A percentile compares a stretch with the other conserved stretches of the same genome.
Evolutionary conservation across 2,888 invertebrate species (phyloP).

Genomic region (Phrixothrix hirtus): DNA sequence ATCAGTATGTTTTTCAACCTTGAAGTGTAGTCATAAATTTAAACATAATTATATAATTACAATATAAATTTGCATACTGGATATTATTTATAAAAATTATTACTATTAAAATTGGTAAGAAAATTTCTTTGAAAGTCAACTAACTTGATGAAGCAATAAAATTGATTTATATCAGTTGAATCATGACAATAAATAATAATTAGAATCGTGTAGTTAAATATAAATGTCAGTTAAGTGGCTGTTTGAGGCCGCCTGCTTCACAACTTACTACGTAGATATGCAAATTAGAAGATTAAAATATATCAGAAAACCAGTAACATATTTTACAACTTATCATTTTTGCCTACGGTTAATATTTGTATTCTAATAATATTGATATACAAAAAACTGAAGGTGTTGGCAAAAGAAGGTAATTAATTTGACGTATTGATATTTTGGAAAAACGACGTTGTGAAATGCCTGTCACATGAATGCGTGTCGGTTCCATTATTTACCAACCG

Average conservation of each 20-base stretch:
- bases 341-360: constrained; percentile 7
- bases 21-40: no score
- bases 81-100: no score
- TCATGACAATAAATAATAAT: constrained; percentile 53
- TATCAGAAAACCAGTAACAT: constrained; percentile 41
- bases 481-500: constrained; percentile 39
- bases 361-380: constrained; percentile 8
- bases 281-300: constrained; percentile 45
- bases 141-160: constrained; percentile 49
- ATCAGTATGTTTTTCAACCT: no score
- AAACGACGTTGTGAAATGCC: constrained; percentile 33
- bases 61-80: no score
- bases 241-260: constrained; percentile 44
- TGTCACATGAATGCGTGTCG: constrained; percentile 32
- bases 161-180: constrained; percentile 45
- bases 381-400: constrained; percentile 26
- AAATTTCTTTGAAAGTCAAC: constrained; percentile 30
- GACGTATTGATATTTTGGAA: constrained; percentile 40
- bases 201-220: constrained; percentile 52
- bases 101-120: constrained; percentile 22
- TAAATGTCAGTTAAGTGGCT: constrained; percentile 52
- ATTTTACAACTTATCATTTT: constrained; percentile 33
- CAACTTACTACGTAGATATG: constrained; percentile 47
- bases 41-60: no score
- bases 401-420: constrained; percentile 44